Evolutionary conservation across 2,888 invertebrate genomes (phyloP).

Genomic region (Hydroisotoma schaefferi): DNA sequence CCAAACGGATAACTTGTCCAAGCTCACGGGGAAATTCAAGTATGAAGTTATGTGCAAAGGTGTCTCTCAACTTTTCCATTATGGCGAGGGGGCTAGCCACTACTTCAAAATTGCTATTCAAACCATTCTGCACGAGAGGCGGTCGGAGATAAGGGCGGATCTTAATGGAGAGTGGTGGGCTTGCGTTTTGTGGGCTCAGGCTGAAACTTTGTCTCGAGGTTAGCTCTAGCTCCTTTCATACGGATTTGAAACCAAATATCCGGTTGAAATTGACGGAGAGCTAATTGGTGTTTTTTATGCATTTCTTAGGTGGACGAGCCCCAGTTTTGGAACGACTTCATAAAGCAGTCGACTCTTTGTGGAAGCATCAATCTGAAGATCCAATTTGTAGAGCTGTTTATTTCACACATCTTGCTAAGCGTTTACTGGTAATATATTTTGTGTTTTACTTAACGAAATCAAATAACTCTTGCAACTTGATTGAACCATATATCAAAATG

Average conservation of each 20-base stretch:
- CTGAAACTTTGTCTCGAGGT: constrained; percentile 42
- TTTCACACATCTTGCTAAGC: constrained; percentile 40
- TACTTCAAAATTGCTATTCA: constrained; percentile 36
- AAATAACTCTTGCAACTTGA: no score
- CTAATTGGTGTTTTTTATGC: no score
- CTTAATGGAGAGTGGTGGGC: constrained; percentile 45
- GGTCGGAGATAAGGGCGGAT: constrained; percentile 7
- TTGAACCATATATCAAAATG: no score
- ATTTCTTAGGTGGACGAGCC: constrained; percentile 28
- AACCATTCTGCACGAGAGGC: constrained; percentile 24
- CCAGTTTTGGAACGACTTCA: constrained; percentile 41
- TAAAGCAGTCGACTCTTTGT: constrained; percentile 42
- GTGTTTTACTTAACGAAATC: neutral
- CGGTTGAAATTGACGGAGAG: no score
- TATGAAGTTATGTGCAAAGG: constrained; percentile 35
- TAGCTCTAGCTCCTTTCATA: neutral
- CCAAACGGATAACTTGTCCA: constrained; percentile 17
- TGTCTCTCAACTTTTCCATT: constrained; percentile 29
- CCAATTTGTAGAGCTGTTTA: constrained; percentile 43
- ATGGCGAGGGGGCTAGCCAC: constrained; percentile 31
- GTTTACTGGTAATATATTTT: constrained; percentile 16
- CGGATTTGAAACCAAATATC: no score
- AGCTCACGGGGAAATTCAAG: constrained; percentile 31
- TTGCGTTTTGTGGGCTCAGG: constrained; percentile 44
- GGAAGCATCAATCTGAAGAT: constrained; percentile 34